Percentiles rank a stretch among this genome's conserved stretches.
Evolutionary conservation across 2,113 vertebrate species (phyloP).

Genomic region (Lucifuga dentata): DNA sequence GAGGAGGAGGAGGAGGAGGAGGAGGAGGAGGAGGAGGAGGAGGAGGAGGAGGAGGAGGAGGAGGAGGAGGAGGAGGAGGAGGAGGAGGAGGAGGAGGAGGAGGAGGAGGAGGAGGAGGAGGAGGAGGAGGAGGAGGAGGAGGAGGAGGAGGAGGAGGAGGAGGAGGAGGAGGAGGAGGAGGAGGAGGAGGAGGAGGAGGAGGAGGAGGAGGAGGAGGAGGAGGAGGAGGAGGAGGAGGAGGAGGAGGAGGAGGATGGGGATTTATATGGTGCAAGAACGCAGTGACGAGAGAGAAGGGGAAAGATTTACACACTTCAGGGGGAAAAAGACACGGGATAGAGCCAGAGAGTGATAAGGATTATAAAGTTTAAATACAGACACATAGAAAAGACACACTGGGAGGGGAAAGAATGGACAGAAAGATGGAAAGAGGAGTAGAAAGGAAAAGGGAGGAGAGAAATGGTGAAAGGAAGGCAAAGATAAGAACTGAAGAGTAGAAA

Average conservation of each 20-base stretch:
- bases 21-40: slow-evolving; percentile 49
- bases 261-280: slow-evolving; percentile 69
- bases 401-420: slow-evolving; percentile 56
- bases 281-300: slow-evolving; percentile 52
- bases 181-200: slow-evolving; percentile 43
- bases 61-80: slow-evolving; percentile 47
- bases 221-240: slow-evolving; percentile 21
- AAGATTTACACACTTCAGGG: slow-evolving; percentile 78
- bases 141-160: slow-evolving; percentile 44
- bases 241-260: slow-evolving; percentile 47
- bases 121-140: slow-evolving; percentile 43
- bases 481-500: slow-evolving; percentile 16
- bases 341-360: slow-evolving; percentile 78
- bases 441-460: slow-evolving; percentile 19
- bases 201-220: slow-evolving; percentile 49
- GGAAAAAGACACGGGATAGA: slow-evolving; percentile 70
- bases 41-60: slow-evolving; percentile 37
- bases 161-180: slow-evolving; percentile 42
- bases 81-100: slow-evolving; percentile 40
- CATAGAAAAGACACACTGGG: slow-evolving; percentile 51
- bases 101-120: slow-evolving; percentile 43
- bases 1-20: slow-evolving; percentile 49
- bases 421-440: slow-evolving; percentile 33
- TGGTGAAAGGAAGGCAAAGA: not conserved
- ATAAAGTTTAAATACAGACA: slow-evolving; percentile 79